Base-by-base conservation (phyloP, 2,888 invertebrate species). In the Pollenia labialis region DNA sequence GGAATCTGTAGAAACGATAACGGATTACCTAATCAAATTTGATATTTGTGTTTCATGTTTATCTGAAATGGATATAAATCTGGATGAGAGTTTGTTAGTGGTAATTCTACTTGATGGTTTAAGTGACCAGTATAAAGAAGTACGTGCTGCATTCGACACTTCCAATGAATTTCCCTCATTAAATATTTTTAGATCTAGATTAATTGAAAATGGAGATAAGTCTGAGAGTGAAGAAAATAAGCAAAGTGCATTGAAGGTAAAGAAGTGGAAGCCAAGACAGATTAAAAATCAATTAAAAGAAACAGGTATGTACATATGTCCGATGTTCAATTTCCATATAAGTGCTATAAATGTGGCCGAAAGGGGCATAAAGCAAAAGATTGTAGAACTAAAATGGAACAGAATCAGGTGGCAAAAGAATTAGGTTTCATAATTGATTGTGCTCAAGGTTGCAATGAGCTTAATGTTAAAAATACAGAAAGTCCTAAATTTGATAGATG, bases 71-170 rank as follows among this genome's bases (percentile, higher is more conserved):
- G 44, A 58, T 58, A 64, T 72, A 11, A 42, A 64, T 10, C 32
- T 81, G 10, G 81, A 81, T 58, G 75, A 81, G 50, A 54, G 64
- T 42, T 44, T 81, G 3, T 58, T 81, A n/a, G 66, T 46, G 12
- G 81, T 74, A 7, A 75, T 69, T 11, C 14, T 76, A 40, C 40
- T 76, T 12, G 71, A 76, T 76, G 69, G 60, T 12, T 46, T 72
- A 42, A 58, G 69, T 50, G 56, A 56, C 8, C 62, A 50, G 12
- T 81, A 64, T 46, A 62, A 48, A 16, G 81, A 60, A 44, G 54
- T 74, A 16, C 54, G 54, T 48, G 72, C 81, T 54, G 66, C 66
- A 42, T 52, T 66, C 48, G 75, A 81, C 58, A 74, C 68, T 0
- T 68, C 81, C 8, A 80, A 58, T 23, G 68, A 80, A 42, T 80